These are phyloP conservation scores for Cephus cinctus DNA, from an alignment of 1,140 invertebrate genomes.

Conservation along the genomic window DNA sequence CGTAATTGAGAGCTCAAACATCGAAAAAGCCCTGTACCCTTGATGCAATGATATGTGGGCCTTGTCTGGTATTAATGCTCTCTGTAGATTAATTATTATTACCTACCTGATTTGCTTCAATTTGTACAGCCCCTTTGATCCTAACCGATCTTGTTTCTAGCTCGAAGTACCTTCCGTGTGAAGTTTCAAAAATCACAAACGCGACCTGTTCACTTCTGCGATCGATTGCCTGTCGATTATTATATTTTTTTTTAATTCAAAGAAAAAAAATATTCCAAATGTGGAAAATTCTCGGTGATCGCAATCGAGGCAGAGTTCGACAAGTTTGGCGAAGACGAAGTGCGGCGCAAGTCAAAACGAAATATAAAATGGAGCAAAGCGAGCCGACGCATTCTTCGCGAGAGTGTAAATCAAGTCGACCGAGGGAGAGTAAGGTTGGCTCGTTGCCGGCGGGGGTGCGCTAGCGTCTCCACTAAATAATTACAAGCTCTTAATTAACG, in stretches of 20 bases:
- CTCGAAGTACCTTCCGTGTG: conserved; percentile 2
- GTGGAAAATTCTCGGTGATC: neutral
- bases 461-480: conserved; percentile 54
- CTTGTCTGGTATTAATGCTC: conserved; percentile 42
- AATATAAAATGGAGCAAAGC: neutral
- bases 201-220: neutral
- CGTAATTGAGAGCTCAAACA: conserved; percentile 56
- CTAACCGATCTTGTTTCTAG: conserved; percentile 24
- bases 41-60: conserved; percentile 21
- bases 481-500: conserved; percentile 56
- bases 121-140: conserved; percentile 50
- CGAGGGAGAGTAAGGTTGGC: conserved; percentile 30
- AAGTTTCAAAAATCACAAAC: conserved; percentile 12
- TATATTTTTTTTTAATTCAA: neutral
- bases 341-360: too few relatives aligned
- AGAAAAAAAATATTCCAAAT: neutral
- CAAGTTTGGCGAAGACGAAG: neutral
- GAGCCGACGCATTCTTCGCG: conserved; percentile 36
- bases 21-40: conserved; percentile 18
- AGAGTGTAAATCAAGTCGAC: conserved; percentile 45
- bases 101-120: conserved; percentile 52
- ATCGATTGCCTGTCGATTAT: neutral
- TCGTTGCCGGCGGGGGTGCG: conserved; percentile 51
- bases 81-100: conserved; percentile 53
- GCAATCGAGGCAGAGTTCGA: neutral